Evolutionary conservation across 2,888 invertebrate species (phyloP), one percentile per base, ranked within the genome.

Genomic region (Geophilus truncorum): DNA sequence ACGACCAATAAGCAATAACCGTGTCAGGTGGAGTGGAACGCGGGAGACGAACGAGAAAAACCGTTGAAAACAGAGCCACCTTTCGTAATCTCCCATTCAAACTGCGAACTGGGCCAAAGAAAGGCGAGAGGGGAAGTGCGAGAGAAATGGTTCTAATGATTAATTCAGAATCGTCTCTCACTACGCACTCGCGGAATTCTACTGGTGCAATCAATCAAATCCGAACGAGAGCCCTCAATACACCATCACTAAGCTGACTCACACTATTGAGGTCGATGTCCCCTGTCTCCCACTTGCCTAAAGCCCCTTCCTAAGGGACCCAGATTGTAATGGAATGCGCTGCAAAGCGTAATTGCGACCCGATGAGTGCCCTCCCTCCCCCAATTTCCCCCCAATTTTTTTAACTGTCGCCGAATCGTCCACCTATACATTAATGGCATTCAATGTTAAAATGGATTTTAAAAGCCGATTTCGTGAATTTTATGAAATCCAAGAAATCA

Each of bases 271-370:
- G 57, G 57, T 25, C 70, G 10, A 10, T 34, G 21, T 77, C 77
- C 77, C 77, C 77, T 15, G 34, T 77, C 32, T 77, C 34, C 77
- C 36, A 32, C 76, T 75, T 28, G 32, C 76, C 28, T 75, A 70
- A 70, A 70, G 25, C 70, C 70, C 70, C 70, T 28, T 28, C 77
- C 32, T 77, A 12, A 32, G 77, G 77, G 77, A 77, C 77, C 77
- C 10, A 10, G 77, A 77, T 77, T 77, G 77, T 77, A 77, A 77
- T 77, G 77, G 77, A 77, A 77, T 77, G 77, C 32, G 32, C 34
- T 77, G 77, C 34, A 77, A 77, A 77, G 77, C 36, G 36, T 77
- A 77, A 77, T 77, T 77, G 77, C 34, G 36, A 77, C 15, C 21
- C 77, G 77, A 77, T 77, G 77, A 77, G 77, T 70, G 70, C 70